Base-by-base conservation (phyloP, 2,797 vertebrate genomes). In the Chrysocyon brachyurus region DNA sequence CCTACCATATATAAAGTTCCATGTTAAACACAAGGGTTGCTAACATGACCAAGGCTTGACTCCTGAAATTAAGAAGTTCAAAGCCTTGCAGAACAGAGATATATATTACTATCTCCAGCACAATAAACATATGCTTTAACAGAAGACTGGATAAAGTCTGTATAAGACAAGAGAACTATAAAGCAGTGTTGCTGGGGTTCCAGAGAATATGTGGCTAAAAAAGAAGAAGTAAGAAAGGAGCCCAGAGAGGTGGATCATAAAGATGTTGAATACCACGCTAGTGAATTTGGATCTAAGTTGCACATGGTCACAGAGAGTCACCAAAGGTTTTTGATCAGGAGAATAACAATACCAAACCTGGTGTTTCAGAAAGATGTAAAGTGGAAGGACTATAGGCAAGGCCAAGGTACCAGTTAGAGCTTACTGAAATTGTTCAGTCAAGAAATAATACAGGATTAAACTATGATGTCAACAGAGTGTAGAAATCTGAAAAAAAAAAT, bases 241-340 rank as follows among this genome's bases (percentile, higher is more conserved):
- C 31, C 57, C 82, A 49, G 33, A 90, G 22, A 94, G 24, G 66
- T 5, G 49, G 72, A 57, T 14, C 56, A 9, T 83, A n/a, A 59
- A 85, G 56, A 70, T 3, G 5, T 7, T 87, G 63, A 66, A 28
- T 12, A 54, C 28, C 17, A 78, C 9, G 24, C 16, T 46, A 73
- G 95, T 36, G 28, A 87, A 64, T 73, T n/a, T 95, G 22, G 49
- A 88, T 94, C 61, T 79, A n/a, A 75, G 63, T 79, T 96, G 91
- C 10, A 68, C 61, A 9, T 33, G 54, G 33, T 70, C 87, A 1
- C 16, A 52, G 14, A 16, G 33, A 94, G 17, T n/a, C 5, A 91
- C 14, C n/a, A 78, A 77, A 95, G 52, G 9, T 81, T 92, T 75
- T 95, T 3, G 31, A 75, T 63, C 46, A 90, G 36, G 22, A 12